Conservation (phyloP, 2,113 vertebrate species). For the Lycocorax pyrrhopterus region DNA sequence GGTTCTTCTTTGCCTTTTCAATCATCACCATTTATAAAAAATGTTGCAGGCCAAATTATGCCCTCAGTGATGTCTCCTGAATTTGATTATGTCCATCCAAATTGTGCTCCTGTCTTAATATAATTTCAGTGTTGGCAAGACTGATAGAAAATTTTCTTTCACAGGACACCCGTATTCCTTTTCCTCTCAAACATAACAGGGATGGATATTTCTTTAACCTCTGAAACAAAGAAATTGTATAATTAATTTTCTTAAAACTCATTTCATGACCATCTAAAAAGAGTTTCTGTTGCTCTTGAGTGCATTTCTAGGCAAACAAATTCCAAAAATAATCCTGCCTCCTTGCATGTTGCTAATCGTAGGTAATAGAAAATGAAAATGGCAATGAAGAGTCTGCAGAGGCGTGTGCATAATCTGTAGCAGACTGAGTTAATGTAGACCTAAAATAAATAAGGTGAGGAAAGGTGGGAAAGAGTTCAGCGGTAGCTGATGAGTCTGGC, state of each 20-base stretch:
- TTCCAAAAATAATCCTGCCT: background rate
- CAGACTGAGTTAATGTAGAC: background rate
- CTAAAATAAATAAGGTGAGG: background rate
- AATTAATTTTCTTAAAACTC: background rate
- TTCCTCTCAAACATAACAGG: background rate
- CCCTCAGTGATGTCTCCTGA: background rate
- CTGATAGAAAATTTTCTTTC: background rate
- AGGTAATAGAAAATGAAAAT: background rate
- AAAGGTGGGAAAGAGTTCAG: background rate
- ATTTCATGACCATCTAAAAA: background rate
- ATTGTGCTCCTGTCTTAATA: background rate
- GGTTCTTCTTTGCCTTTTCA: background rate
- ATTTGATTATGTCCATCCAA: background rate
- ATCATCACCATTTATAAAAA: background rate
- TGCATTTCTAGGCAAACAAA: background rate
- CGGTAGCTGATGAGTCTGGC: background rate
- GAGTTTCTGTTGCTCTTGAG: background rate
- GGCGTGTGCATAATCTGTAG: fast-evolving
- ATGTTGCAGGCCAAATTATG: background rate
- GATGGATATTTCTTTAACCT: background rate
- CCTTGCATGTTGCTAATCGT: background rate
- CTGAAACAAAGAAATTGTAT: background rate
- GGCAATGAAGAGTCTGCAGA: background rate
- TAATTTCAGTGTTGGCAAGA: background rate
- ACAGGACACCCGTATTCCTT: background rate